Evolutionary conservation across 2,797 vertebrate species (phyloP).

Genomic region (Chloroceryle amazona): DNA sequence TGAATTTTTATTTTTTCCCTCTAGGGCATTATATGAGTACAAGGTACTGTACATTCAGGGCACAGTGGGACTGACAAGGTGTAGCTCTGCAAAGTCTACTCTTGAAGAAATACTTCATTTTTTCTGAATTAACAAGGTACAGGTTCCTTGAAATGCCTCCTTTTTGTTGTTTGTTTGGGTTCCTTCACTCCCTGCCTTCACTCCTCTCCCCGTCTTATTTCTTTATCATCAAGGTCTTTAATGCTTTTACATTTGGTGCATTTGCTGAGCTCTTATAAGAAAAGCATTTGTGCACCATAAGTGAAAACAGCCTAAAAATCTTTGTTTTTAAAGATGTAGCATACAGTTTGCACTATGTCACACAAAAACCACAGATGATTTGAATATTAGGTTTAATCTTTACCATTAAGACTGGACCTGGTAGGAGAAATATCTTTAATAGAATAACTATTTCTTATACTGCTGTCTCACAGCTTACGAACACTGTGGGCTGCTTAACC

Average conservation of each 20-base stretch:
- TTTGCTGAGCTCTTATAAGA: background rate
- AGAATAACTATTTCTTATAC: background rate
- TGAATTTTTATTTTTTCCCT: background rate
- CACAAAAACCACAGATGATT: background rate
- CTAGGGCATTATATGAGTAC: background rate
- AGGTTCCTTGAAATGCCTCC: background rate
- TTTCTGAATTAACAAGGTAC: background rate
- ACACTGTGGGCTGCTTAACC: background rate
- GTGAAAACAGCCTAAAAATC: background rate
- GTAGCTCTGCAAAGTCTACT: background rate
- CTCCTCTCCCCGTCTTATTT: background rate
- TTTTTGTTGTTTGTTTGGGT: background rate
- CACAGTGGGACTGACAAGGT: background rate
- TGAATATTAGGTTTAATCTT: background rate
- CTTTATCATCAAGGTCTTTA: background rate
- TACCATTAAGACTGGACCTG: background rate
- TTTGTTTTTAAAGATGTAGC: background rate
- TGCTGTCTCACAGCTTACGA: background rate
- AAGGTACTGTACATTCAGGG: background rate
- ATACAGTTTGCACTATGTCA: background rate
- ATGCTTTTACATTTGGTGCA: background rate
- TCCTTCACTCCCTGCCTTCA: background rate
- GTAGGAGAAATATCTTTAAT: background rate
- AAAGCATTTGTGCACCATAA: background rate
- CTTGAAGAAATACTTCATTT: background rate